A percentile compares a stretch with the other conserved stretches of the same genome.
These are phyloP conservation scores for Mungos mungo DNA, from an alignment of 2,113 vertebrate species.

Conservation along the genomic window DNA sequence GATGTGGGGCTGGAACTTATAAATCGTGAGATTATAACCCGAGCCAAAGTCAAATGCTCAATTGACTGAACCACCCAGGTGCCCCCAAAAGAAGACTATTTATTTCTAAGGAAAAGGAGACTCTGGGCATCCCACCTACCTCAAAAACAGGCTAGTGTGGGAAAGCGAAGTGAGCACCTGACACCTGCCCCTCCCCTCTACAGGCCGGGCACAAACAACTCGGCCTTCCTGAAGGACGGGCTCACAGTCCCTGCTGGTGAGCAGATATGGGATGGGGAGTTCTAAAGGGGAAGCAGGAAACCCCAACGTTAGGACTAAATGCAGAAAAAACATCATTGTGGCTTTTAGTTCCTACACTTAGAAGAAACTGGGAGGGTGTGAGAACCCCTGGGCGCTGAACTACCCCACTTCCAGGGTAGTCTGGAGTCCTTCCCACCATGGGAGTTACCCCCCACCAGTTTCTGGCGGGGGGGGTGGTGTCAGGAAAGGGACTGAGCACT, in stretches of 20 bases:
- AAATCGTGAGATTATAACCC: too few species aligned
- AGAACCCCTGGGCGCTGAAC: not conserved
- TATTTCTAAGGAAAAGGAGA: not conserved
- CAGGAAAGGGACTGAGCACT: not conserved
- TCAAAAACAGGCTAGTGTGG: not conserved
- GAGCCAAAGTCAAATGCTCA: too few species aligned
- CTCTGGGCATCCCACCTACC: not conserved
- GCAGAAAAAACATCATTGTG: not conserved
- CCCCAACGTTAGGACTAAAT: not conserved
- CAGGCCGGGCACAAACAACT: not conserved
- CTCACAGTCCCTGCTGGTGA: not conserved
- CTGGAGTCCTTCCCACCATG: not conserved
- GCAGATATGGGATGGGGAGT: not conserved
- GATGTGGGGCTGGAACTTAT: too few species aligned
- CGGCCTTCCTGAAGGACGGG: not conserved
- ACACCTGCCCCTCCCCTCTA: not conserved
- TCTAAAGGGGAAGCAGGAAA: not conserved
- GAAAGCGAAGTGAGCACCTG: not conserved
- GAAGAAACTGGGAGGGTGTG: not conserved
- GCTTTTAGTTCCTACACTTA: not conserved
- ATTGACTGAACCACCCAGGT: too few species aligned
- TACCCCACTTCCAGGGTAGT: not conserved
- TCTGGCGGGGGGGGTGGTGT: not conserved
- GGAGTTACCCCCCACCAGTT: not conserved
- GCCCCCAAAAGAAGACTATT: not conserved